Conservation (phyloP, 2,888 invertebrate genomes). For the Tineola bisselliella region DNA sequence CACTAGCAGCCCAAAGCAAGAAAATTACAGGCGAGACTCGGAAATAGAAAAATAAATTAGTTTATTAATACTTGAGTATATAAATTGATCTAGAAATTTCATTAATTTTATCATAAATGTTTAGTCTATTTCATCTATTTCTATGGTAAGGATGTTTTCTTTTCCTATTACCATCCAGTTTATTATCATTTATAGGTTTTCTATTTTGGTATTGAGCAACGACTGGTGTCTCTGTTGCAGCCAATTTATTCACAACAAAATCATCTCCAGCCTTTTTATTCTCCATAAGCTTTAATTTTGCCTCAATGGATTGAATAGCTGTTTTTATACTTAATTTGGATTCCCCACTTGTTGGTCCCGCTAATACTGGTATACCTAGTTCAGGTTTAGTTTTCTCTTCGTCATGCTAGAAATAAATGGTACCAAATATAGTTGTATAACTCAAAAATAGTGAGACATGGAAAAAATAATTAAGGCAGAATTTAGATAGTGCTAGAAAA, state of each 20-base stretch:
- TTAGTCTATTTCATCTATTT: conserved; percentile 34
- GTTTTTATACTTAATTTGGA: conserved; percentile 77
- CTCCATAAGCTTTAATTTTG: conserved; percentile 84
- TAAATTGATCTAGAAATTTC: too few relatives aligned
- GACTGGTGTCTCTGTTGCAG: conserved; percentile 72
- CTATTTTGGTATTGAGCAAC: conserved; percentile 75
- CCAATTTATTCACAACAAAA: conserved; percentile 77
- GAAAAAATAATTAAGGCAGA: too few relatives aligned
- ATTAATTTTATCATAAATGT: too few relatives aligned
- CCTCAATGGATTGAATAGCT: conserved; percentile 89
- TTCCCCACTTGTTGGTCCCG: conserved; percentile 69
- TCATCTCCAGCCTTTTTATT: conserved; percentile 74
- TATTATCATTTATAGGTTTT: conserved; percentile 44
- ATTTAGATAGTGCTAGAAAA: too few relatives aligned
- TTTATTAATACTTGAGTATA: too few relatives aligned
- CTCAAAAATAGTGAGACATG: too few relatives aligned
- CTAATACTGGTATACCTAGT: conserved; percentile 80
- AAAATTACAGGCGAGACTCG: too few relatives aligned
- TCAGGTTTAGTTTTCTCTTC: conserved; percentile 79
- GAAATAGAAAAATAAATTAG: too few relatives aligned
- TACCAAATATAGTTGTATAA: too few relatives aligned
- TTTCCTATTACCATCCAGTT: conserved; percentile 43
- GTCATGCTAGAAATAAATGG: conserved; percentile 65
- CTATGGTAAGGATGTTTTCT: conserved; percentile 59
- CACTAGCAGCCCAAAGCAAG: too few relatives aligned